phyloP scores from a whole-genome alignment of 1,140 invertebrate species.

The Saxidomus purpurata region DNA sequence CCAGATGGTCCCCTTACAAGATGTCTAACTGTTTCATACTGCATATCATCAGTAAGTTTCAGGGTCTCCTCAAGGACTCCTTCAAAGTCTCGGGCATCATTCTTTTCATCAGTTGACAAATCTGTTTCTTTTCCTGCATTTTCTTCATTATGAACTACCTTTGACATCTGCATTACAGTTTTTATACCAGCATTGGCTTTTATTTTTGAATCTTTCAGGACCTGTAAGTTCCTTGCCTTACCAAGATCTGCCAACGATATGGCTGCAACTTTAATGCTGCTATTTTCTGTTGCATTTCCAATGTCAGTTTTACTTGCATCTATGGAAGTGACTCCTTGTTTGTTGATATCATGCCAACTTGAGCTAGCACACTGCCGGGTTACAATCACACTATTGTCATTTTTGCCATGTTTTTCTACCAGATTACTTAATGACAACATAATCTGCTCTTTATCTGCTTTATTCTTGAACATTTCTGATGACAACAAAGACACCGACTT shows the following conservation, averaged over 20 bases:
- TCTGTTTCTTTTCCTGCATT: not conserved
- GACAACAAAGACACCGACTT: constrained; percentile 1
- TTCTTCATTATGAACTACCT: not conserved
- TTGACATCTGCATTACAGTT: not conserved
- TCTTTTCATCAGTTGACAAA: not conserved
- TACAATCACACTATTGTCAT: not conserved
- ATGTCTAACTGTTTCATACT: constrained; percentile 6
- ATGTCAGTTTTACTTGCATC: not conserved
- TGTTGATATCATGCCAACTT: not conserved
- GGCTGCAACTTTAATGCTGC: not conserved
- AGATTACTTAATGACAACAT: constrained; percentile 54
- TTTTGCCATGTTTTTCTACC: constrained; percentile 42
- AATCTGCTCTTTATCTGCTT: constrained; percentile 47
- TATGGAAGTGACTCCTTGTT: not conserved
- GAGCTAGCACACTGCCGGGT: not conserved
- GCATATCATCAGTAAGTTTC: not conserved
- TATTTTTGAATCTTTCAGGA: not conserved
- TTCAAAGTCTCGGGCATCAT: not conserved
- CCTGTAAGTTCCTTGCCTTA: not conserved
- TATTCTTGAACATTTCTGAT: constrained; percentile 8
- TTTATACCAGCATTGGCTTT: not conserved
- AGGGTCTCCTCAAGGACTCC: not conserved
- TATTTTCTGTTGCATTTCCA: not conserved
- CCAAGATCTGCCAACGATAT: not conserved
- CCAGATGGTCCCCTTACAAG: constrained; percentile 18